phyloP scores from a whole-genome alignment of 1,140 invertebrate species.

The Dendroctonus valens region DNA sequence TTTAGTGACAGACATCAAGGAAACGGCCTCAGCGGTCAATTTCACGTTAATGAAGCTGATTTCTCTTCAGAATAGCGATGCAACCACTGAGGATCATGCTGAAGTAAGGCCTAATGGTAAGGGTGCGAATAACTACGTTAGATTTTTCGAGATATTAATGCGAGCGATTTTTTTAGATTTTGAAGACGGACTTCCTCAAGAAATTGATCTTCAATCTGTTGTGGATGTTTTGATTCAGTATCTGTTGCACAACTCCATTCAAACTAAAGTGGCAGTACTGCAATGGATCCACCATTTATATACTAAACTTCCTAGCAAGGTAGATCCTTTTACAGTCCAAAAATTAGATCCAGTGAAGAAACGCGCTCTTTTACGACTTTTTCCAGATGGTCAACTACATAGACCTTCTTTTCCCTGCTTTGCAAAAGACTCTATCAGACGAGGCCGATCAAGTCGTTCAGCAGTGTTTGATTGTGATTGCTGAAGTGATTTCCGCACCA shows the following conservation, averaged over 20 bases:
- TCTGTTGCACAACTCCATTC: slow-evolving; percentile 81
- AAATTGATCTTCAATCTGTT: slow-evolving; percentile 75
- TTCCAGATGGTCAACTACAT: slow-evolving; percentile 80
- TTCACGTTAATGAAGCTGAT: slow-evolving; percentile 82
- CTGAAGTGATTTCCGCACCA: slow-evolving; percentile 76
- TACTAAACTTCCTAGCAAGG: slow-evolving; percentile 68
- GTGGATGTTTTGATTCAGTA: slow-evolving; percentile 83
- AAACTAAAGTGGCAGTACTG: slow-evolving; percentile 90
- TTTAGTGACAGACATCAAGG: slow-evolving; percentile 70
- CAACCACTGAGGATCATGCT: slow-evolving; percentile 8
- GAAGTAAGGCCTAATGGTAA: slow-evolving; percentile 37
- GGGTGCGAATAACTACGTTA: slow-evolving; percentile 3
- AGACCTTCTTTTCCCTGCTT: slow-evolving; percentile 79
- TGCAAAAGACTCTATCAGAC: slow-evolving; percentile 84
- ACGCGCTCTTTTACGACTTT: not conserved
- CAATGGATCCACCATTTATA: slow-evolving; percentile 93
- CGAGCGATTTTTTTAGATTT: slow-evolving; percentile 1
- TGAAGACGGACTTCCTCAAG: slow-evolving; percentile 26
- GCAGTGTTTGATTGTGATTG: slow-evolving; percentile 84
- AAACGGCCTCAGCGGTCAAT: slow-evolving; percentile 86
- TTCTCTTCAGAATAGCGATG: slow-evolving; percentile 50
- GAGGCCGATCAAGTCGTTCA: slow-evolving; percentile 91
- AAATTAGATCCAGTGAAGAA: not conserved
- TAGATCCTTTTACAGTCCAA: slow-evolving; percentile 37
- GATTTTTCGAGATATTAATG: slow-evolving; percentile 14